Percentiles rank a stretch among this genome's conserved stretches.
phyloP scores from a whole-genome alignment of 2,113 vertebrate genomes.

The Poeciliopsis occidentalis region DNA sequence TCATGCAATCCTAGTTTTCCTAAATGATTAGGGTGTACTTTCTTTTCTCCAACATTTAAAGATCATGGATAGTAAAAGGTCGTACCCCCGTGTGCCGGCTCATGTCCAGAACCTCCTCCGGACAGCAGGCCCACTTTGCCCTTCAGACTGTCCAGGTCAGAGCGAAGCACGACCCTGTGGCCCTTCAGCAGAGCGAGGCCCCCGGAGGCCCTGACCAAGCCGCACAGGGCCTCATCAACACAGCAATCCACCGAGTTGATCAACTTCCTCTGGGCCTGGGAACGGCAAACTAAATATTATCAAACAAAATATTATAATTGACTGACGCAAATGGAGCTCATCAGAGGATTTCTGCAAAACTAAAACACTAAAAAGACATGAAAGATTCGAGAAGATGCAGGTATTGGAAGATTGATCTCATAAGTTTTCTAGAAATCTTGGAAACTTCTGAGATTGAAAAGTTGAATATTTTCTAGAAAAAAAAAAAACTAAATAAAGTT shows the following conservation, averaged over 20 bases:
- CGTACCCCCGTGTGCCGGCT: conserved; percentile 91
- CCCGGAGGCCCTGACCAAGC: conserved; percentile 81
- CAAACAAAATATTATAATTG: neutral
- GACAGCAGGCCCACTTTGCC: conserved; percentile 90
- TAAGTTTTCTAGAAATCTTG: too few species aligned
- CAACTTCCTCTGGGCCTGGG: conserved; percentile 83
- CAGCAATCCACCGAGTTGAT: conserved; percentile 83
- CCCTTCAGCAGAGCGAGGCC: conserved; percentile 83
- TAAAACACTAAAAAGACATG: neutral
- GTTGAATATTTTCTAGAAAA: too few species aligned
- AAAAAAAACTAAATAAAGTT: too few species aligned
- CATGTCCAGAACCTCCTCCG: conserved; percentile 93
- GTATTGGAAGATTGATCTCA: neutral
- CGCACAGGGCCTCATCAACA: conserved; percentile 87
- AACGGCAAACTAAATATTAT: neutral
- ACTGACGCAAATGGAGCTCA: neutral
- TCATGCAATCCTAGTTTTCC: too few species aligned
- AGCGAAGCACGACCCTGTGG: conserved; percentile 87
- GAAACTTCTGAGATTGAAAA: too few species aligned
- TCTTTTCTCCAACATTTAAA: neutral
- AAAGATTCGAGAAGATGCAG: conserved; percentile 6
- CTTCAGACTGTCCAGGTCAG: conserved; percentile 80
- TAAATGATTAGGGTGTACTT: too few species aligned
- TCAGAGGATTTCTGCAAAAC: neutral
- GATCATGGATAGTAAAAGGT: neutral